A percentile compares a stretch with the other conserved stretches of the same genome.
These are phyloP conservation scores for Trichopoda pennipes DNA, from an alignment of 2,888 invertebrate genomes.

Conservation along the genomic window DNA sequence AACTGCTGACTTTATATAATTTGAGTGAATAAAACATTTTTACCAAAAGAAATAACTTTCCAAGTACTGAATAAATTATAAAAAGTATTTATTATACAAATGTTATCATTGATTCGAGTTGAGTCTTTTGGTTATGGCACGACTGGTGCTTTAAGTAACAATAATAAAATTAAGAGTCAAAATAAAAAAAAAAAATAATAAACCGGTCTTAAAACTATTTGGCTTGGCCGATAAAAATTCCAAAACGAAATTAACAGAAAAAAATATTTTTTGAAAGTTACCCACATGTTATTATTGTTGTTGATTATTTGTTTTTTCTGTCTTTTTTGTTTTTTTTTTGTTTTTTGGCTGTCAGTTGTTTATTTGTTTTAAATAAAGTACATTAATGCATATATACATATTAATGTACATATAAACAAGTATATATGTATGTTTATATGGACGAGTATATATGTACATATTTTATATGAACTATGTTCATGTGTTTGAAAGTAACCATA, in stretches of 20 bases:
- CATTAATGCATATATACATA: constrained; percentile 6
- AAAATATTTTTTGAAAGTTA: constrained; percentile 62
- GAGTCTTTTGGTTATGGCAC: constrained; percentile 52
- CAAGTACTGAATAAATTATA: constrained; percentile 57
- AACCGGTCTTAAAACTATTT: constrained; percentile 75
- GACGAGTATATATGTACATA: neutral
- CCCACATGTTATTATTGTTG: constrained; percentile 59
- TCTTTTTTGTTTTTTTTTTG: constrained; percentile 6
- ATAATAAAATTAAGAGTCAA: constrained; percentile 60
- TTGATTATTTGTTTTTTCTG: constrained; percentile 21
- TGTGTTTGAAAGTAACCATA: constrained; percentile 12
- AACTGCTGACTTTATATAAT: constrained; percentile 23
- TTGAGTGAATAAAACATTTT: constrained; percentile 33
- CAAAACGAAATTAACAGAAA: constrained; percentile 62
- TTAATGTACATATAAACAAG: neutral
- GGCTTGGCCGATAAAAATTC: constrained; percentile 67
- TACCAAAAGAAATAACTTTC: constrained; percentile 36
- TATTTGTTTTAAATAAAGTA: constrained; percentile 46
- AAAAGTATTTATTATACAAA: constrained; percentile 38
- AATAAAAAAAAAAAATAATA: constrained; percentile 37
- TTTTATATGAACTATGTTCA: neutral
- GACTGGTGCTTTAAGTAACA: constrained; percentile 51
- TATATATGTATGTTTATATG: neutral
- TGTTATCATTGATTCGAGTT: constrained; percentile 42
- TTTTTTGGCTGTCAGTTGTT: constrained; percentile 38